Evolutionary conservation across 2,888 invertebrate species (phyloP).

Genomic region (Linhomoeus sp.): DNA sequence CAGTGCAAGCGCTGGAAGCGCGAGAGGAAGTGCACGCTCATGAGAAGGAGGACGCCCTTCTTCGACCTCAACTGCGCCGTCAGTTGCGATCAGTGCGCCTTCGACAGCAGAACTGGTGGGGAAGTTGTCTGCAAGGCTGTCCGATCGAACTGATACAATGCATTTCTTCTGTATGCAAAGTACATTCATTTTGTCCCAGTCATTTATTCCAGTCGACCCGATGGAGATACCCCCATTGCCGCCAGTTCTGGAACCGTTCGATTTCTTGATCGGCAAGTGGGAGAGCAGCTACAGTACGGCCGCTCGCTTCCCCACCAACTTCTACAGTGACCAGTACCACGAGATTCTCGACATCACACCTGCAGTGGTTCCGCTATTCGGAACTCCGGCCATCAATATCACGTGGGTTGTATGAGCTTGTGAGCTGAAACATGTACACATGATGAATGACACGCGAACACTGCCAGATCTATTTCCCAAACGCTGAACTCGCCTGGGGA

Average conservation of each 20-base stretch:
- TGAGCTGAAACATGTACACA: too few relatives aligned
- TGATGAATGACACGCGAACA: too few relatives aligned
- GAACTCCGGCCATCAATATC: slow-evolving; percentile 24
- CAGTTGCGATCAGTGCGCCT: slow-evolving; percentile 22
- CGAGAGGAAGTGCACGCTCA: slow-evolving; percentile 23
- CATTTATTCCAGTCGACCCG: too few relatives aligned
- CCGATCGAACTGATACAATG: too few relatives aligned
- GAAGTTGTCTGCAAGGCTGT: too few relatives aligned
- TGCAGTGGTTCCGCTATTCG: slow-evolving; percentile 27
- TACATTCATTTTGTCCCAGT: too few relatives aligned
- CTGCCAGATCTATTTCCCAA: too few relatives aligned
- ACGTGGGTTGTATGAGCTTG: slow-evolving; percentile 20
- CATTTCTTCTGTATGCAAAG: too few relatives aligned
- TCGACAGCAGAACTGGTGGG: too few relatives aligned
- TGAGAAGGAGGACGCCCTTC: slow-evolving; percentile 22
- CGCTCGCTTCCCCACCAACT: slow-evolving; percentile 25
- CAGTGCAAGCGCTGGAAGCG: slow-evolving; percentile 25
- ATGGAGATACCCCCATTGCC: too few relatives aligned
- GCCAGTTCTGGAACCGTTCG: slow-evolving; percentile 25
- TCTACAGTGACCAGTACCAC: slow-evolving; percentile 24
- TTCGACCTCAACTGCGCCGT: slow-evolving; percentile 27
- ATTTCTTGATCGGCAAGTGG: slow-evolving; percentile 25
- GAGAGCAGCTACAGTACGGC: slow-evolving; percentile 13
- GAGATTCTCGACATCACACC: slow-evolving; percentile 21
- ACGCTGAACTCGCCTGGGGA: too few relatives aligned